Base-by-base conservation (phyloP, 2,888 invertebrate species). In the Pammene aurita region DNA sequence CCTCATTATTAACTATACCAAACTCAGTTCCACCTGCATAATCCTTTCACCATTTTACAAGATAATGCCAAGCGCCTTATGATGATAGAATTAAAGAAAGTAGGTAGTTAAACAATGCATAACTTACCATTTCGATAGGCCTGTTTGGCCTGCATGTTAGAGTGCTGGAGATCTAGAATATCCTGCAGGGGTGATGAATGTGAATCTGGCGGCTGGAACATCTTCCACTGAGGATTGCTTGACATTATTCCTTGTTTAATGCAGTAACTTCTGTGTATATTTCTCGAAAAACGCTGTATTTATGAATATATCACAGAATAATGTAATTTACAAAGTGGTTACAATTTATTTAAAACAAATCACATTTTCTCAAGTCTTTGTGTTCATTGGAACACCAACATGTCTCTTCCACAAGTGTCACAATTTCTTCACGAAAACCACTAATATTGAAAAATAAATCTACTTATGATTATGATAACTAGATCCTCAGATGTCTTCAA, bases 181-280 rank as follows among this genome's bases (percentile, higher is more conserved):
- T 96, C 96, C 87, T 96, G 95, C 93, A 96, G 95, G 85, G 96
- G 95, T 90, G 96, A 96, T 87, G 96, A 95, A 93, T 95, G 95
- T 94, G 95, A 95, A 94, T 95, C 94, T 93, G 96, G 96, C 96
- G 97, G 96, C 95, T 97, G 96, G 96, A 96, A 96, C 92, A 95
- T 94, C 94, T 96, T 96, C 96, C 96, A 96, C 96, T 96, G 96
- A 95, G 96, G 95, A 95, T 96, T 96, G 92, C 94, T 95, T 92
- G 96, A 96, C 96, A 96, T 96, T 87, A 80, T 88, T 85, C 84
- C 86, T 84, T 79, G 75, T 77, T 79, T 78, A 73, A 77, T 75
- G 42, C 10, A 16, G 62, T 62, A 69, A 82, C 84, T 89, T 89
- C 85, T 80, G 90, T 92, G 86, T 93, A 93, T 93, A 89, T 78